Conservation (phyloP, 2,797 vertebrate genomes). For the Coluber constrictor region DNA sequence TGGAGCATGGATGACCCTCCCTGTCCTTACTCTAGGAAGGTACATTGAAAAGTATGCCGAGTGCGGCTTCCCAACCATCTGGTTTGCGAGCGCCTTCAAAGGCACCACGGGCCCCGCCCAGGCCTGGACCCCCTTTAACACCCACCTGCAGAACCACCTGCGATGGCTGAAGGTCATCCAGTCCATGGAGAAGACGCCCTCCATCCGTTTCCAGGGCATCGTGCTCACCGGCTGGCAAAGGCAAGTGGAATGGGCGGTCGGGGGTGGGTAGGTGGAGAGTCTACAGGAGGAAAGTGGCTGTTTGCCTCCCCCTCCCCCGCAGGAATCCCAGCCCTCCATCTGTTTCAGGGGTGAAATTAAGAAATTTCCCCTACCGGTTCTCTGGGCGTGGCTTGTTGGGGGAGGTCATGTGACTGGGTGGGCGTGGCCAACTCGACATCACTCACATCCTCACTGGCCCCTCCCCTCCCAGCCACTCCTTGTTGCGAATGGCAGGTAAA, state of each 20-base stretch:
- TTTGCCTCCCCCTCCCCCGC: background rate
- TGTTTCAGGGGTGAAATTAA: background rate
- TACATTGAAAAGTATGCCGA: slow-evolving; percentile 69
- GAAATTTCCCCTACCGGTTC: too few species aligned
- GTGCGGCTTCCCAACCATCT: slow-evolving; percentile 67
- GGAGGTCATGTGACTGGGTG: too few species aligned
- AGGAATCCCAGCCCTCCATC: too few species aligned
- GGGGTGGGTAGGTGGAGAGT: accelerated
- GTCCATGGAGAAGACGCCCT: slow-evolving; percentile 55
- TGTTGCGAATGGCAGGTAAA: too few species aligned
- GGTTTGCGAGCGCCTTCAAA: slow-evolving; percentile 81
- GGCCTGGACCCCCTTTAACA: slow-evolving; percentile 67
- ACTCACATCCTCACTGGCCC: too few species aligned
- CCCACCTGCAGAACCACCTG: slow-evolving; percentile 75
- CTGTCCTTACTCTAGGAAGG: slow-evolving; percentile 36
- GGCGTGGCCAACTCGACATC: too few species aligned
- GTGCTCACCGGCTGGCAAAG: slow-evolving; percentile 78
- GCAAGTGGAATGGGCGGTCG: slow-evolving; percentile 45
- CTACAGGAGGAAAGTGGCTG: background rate
- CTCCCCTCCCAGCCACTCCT: too few species aligned
- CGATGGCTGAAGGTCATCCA: slow-evolving; percentile 72
- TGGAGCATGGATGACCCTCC: background rate
- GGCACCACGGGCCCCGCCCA: slow-evolving; percentile 68
- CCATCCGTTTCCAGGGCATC: slow-evolving; percentile 65
- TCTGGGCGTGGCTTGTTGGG: too few species aligned